Percentiles rank a stretch among this genome's conserved stretches.
phyloP scores from a whole-genome alignment of 2,797 vertebrate species.

The Takifugu ocellatus region DNA sequence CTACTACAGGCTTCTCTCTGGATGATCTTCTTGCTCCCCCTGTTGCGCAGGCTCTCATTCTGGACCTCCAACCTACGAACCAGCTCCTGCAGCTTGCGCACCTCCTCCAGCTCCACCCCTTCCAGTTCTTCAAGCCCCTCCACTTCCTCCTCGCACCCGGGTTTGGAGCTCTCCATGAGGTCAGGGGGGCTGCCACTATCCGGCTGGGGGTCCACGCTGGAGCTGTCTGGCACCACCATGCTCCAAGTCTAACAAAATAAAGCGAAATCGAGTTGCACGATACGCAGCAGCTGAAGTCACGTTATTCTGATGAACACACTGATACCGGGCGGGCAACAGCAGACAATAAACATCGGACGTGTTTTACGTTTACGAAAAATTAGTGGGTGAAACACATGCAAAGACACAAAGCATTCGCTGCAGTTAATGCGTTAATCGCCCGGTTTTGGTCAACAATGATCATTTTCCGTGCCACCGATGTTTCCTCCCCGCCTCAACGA shows the following conservation, averaged over 20 bases:
- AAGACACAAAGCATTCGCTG: neutral
- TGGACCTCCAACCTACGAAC: constrained; percentile 86
- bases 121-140: constrained; percentile 57
- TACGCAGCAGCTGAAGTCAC: neutral
- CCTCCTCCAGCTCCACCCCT: constrained; percentile 83
- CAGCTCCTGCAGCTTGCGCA: constrained; percentile 87
- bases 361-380: no score
- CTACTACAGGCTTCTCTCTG: constrained; percentile 17
- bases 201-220: constrained; percentile 69
- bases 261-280: neutral
- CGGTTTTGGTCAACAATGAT: constrained; percentile 8
- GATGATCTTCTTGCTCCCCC: constrained; percentile 70
- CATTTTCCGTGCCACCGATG: constrained; percentile 2
- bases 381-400: no score
- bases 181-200: constrained; percentile 66
- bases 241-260: constrained; percentile 36
- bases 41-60: constrained; percentile 81
- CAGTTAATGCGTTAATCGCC: neutral
- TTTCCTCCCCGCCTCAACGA: neutral
- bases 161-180: constrained; percentile 58
- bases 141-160: constrained; percentile 59
- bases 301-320: no score
- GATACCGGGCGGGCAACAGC: no score
- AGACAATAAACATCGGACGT: no score
- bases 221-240: constrained; percentile 88